These are phyloP conservation scores for Coilia nasus DNA, from an alignment of 2,797 vertebrate genomes.

Conservation along the genomic window DNA sequence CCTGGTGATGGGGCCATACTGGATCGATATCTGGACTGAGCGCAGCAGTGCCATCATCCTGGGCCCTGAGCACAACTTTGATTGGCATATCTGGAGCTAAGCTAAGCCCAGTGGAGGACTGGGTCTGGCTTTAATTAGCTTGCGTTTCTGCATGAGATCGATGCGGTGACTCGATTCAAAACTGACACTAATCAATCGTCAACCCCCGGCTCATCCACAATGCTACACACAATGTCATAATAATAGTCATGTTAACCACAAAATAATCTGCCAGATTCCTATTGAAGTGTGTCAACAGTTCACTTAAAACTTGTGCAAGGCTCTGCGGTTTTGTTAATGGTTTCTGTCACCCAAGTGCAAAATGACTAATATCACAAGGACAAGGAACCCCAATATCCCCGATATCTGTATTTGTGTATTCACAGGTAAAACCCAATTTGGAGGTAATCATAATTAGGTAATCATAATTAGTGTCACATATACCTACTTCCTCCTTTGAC, in stretches of 20 bases:
- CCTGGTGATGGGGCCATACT: conserved; percentile 36
- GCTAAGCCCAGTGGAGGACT: conserved; percentile 41
- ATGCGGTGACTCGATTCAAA: conserved; percentile 57
- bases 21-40: conserved; percentile 42
- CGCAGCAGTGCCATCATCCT: conserved; percentile 58
- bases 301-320: not conserved
- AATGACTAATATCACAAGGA: too few relatives aligned
- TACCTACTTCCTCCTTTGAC: conserved; percentile 49
- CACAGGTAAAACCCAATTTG: not conserved
- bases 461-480: not conserved
- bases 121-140: conserved; percentile 60
- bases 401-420: not conserved
- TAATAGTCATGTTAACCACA: conserved; percentile 26
- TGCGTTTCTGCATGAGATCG: conserved; percentile 50
- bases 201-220: conserved; percentile 42
- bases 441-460: too few relatives aligned
- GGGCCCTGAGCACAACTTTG: conserved; percentile 43
- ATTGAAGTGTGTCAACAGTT: not conserved
- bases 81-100: conserved; percentile 50
- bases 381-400: not conserved
- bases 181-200: conserved; percentile 55
- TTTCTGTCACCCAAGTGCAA: not conserved
- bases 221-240: conserved; percentile 37
- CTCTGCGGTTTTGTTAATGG: not conserved
- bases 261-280: conserved; percentile 32